A percentile compares a stretch with the other conserved stretches of the same genome.
Evolutionary conservation across 2,113 vertebrate species (phyloP).

Genomic region (Elanoides forficatus): DNA sequence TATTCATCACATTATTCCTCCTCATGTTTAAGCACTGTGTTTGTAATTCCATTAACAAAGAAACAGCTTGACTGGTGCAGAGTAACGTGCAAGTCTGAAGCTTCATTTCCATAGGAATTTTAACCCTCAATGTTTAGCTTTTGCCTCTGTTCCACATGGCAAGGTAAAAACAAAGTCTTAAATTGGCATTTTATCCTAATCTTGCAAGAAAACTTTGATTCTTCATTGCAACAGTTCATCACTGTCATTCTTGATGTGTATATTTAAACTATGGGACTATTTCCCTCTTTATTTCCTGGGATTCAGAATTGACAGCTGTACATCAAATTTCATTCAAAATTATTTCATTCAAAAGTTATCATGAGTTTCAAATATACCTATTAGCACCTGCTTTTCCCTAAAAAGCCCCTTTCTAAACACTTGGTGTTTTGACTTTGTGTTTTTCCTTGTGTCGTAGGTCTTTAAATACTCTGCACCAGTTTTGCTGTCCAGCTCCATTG

Average conservation of each 20-base stretch:
- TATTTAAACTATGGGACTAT: neutral
- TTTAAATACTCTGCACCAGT: conserved; percentile 77
- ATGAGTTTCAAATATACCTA: neutral
- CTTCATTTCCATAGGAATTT: conserved; percentile 12
- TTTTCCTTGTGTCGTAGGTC: conserved; percentile 80
- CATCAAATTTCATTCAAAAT: neutral
- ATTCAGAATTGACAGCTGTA: neutral
- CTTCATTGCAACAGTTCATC: neutral
- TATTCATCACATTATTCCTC: neutral
- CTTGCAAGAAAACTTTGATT: neutral
- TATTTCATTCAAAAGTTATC: neutral
- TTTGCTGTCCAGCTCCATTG: conserved; percentile 74
- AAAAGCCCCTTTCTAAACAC: conserved; percentile 31
- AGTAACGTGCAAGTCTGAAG: conserved; percentile 42
- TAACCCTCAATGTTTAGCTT: neutral
- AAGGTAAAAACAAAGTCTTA: neutral
- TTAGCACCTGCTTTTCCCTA: neutral
- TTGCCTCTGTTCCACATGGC: neutral
- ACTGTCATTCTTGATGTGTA: neutral
- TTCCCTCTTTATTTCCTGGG: neutral
- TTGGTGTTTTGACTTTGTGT: conserved; percentile 72
- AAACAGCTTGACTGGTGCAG: conserved; percentile 71
- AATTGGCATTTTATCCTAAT: neutral
- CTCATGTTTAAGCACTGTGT: neutral
- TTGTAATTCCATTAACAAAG: neutral